A percentile compares a stretch with the other conserved stretches of the same genome.
Evolutionary conservation across 2,797 vertebrate genomes (phyloP).

Genomic region (Xyrichtys novacula): DNA sequence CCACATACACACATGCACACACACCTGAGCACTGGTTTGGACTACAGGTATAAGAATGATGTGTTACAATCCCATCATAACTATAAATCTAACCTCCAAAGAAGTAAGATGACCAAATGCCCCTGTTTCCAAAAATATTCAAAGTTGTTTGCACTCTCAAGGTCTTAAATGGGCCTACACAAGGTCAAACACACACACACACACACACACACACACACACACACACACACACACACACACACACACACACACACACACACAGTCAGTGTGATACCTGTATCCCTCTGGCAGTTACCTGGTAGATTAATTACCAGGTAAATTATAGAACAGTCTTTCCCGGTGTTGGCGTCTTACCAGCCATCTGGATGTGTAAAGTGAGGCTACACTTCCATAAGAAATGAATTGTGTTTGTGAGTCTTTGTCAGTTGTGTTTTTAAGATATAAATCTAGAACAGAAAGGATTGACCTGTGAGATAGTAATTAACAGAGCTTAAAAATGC

Average conservation of each 20-base stretch:
- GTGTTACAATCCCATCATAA: not conserved
- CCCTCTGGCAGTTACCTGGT: conserved; percentile 30
- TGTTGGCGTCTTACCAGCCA: conserved; percentile 39
- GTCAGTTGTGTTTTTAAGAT: conserved; percentile 10
- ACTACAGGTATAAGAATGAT: not conserved
- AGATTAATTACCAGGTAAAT: conserved; percentile 58
- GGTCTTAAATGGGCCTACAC: conserved; percentile 16
- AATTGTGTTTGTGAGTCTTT: conserved; percentile 35
- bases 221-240: conserved; percentile 4
- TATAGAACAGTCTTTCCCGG: conserved; percentile 43
- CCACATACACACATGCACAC: not conserved
- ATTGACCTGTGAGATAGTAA: conserved; percentile 14
- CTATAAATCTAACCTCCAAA: conserved; percentile 17
- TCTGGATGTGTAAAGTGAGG: conserved; percentile 43
- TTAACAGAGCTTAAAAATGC: conserved; percentile 2
- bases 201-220: conserved; percentile 6
- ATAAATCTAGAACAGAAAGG: conserved; percentile 19
- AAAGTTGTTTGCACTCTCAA: conserved; percentile 14
- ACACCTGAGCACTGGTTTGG: not conserved
- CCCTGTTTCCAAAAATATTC: conserved; percentile 27
- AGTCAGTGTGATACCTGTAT: conserved; percentile 28
- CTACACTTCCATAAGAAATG: conserved; percentile 31
- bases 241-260: conserved; percentile 18
- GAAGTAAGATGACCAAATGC: not conserved
- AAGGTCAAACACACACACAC: not conserved